Evolutionary conservation across 2,888 invertebrate genomes (phyloP), one percentile per base, ranked within the genome.

Genomic region (Pristionchus maxplancki): DNA sequence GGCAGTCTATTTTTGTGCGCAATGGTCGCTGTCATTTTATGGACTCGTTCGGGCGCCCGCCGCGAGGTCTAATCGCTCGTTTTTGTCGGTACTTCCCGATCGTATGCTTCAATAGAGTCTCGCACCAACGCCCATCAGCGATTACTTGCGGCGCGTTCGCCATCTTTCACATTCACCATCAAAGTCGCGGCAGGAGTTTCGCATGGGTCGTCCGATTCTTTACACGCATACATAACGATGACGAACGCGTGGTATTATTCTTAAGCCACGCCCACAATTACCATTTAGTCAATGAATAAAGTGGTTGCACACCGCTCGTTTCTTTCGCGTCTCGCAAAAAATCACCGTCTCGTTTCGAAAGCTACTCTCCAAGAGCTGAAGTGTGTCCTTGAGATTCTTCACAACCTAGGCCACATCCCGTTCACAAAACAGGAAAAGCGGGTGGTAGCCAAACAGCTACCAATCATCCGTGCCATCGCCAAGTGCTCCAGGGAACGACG

Each of bases 211-310:
- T n/a, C n/a, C 24, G n/a, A 20, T 24, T 5, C 62, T 62, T 62
- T 24, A 20, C n/a, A 8, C 62, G n/a, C n/a, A 62, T 62, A 9
- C 24, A 20, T 3, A 62, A 62, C 9, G 62, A 62, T 62, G 62
- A 62, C 24, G 62, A 62, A 28, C n/a, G n/a, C 4, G 62, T 62
- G 24, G 20, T n/a, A 20, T 28, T n/a, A 9, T 24, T n/a, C n/a
- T n/a, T 71, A 37, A 34, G 71, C 34, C 71, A 37, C 71, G 37
- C 71, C 31, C 71, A 71, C 71, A 71, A 71, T 37, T 71, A n/a
- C 20, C 31, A 37, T 5, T 71, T 71, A 71, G 5, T 71, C 71
- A 28, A 71, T 71, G 71, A 24, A 28, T 71, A 71, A 71, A 28
- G 11, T 62, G 15, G 8, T 1, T 28, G n/a, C 6, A 17, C 53